phyloP scores from a whole-genome alignment of 2,113 vertebrate genomes.

The Lepidothrix coronata region DNA sequence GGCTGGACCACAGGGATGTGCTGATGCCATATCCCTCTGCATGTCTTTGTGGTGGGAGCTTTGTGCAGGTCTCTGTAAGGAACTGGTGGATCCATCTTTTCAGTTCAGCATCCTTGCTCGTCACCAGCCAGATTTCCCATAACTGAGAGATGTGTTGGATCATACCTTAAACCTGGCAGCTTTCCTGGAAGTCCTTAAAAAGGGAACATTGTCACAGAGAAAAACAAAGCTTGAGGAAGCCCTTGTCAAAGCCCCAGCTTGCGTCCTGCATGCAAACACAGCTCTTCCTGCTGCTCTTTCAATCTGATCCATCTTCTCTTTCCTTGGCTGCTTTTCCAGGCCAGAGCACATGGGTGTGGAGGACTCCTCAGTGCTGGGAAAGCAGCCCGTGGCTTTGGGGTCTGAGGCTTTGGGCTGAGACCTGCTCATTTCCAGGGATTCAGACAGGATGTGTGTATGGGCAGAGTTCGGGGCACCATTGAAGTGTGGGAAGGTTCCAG shows the following conservation, averaged over 20 bases:
- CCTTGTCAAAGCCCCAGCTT: constrained; percentile 10
- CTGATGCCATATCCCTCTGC: not conserved
- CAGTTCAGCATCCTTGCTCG: not conserved
- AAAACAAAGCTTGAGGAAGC: not conserved
- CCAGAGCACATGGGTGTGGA: fast-evolving
- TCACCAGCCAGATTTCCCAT: not conserved
- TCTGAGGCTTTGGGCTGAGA: not conserved
- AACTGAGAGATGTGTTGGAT: not conserved
- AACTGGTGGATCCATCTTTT: not conserved
- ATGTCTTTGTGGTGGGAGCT: not conserved
- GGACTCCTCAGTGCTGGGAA: not conserved
- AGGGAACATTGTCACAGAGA: not conserved
- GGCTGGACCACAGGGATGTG: not conserved
- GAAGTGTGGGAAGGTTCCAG: not conserved
- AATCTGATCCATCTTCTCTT: constrained; percentile 1
- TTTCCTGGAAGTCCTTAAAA: not conserved
- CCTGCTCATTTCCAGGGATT: fast-evolving
- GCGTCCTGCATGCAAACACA: not conserved
- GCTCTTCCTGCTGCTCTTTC: not conserved
- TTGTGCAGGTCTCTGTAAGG: not conserved
- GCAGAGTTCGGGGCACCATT: not conserved
- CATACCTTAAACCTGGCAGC: not conserved
- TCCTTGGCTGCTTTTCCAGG: not conserved
- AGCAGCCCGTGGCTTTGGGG: not conserved
- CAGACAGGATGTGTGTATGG: fast-evolving